phyloP scores from a whole-genome alignment of 2,888 invertebrate species.

The Tinea trinotella region DNA sequence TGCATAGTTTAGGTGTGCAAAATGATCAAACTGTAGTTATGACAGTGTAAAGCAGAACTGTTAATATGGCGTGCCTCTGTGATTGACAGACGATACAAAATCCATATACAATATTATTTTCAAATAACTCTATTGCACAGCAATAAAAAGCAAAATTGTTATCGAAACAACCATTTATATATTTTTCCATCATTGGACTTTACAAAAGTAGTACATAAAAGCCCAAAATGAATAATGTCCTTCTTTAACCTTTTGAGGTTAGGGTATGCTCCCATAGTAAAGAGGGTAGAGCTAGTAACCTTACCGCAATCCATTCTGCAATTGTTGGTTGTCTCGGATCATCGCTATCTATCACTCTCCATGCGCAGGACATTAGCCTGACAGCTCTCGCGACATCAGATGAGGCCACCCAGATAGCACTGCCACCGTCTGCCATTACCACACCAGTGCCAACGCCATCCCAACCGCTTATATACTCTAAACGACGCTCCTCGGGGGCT shows the following conservation, averaged over 20 bases:
- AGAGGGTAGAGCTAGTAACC: conserved; percentile 22
- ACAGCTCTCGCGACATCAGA: conserved; percentile 91
- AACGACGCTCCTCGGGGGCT: conserved; percentile 80
- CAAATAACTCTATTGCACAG: too few relatives aligned
- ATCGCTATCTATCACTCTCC: conserved; percentile 89
- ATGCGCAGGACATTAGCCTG: conserved; percentile 87
- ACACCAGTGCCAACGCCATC: conserved; percentile 83
- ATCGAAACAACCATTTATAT: too few relatives aligned
- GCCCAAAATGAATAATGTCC: too few relatives aligned
- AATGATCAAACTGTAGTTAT: too few relatives aligned
- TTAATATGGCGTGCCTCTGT: too few relatives aligned
- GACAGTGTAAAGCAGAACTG: too few relatives aligned
- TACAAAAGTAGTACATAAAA: too few relatives aligned
- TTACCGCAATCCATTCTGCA: conserved; percentile 78
- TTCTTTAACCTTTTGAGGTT: too few relatives aligned
- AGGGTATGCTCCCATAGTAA: not conserved
- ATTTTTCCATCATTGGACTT: too few relatives aligned
- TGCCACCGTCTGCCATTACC: conserved; percentile 79
- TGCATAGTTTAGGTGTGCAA: too few relatives aligned
- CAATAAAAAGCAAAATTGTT: too few relatives aligned
- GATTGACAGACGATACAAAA: too few relatives aligned
- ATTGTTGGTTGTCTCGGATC: conserved; percentile 72
- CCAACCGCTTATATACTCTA: conserved; percentile 87
- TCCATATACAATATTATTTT: not conserved
- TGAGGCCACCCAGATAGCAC: conserved; percentile 93